Evolutionary conservation across 2,113 vertebrate genomes (phyloP).

Genomic region (Apistogramma diplotaenia): DNA sequence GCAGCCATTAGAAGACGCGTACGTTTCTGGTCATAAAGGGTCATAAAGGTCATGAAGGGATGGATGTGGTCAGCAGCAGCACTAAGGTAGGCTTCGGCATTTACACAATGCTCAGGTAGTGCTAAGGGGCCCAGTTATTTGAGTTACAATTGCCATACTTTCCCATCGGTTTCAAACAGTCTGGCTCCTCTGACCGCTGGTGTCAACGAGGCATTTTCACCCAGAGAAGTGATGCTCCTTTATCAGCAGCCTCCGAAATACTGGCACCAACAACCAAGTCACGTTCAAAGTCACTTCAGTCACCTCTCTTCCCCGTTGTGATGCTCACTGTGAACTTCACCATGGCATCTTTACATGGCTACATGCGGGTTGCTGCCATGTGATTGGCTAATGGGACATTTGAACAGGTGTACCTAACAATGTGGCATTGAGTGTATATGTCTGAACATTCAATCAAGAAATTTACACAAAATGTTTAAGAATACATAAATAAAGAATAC

Average conservation of each 20-base stretch:
- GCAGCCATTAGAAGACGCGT: fast-evolving
- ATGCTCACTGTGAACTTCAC: too few species aligned
- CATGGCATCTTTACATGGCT: background rate
- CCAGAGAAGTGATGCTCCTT: too few species aligned
- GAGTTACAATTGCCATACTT: background rate
- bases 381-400: too few species aligned
- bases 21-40: too few species aligned
- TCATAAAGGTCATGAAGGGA: background rate
- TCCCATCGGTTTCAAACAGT: background rate
- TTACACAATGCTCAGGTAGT: background rate
- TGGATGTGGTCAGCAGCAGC: background rate
- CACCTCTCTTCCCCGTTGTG: too few species aligned
- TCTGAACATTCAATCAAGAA: background rate
- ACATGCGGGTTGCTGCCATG: background rate
- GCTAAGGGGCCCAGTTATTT: background rate
- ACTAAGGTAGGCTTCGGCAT: background rate
- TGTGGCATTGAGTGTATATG: too few species aligned
- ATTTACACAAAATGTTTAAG: background rate
- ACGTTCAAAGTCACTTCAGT: too few species aligned
- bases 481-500: background rate
- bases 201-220: too few species aligned
- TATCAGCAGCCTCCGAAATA: too few species aligned
- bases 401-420: too few species aligned
- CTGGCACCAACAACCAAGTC: too few species aligned
- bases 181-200: too few species aligned